A percentile compares a stretch with the other conserved stretches of the same genome.
These are phyloP conservation scores for Alcis repandata DNA, from an alignment of 2,888 invertebrate species.

Conservation along the genomic window DNA sequence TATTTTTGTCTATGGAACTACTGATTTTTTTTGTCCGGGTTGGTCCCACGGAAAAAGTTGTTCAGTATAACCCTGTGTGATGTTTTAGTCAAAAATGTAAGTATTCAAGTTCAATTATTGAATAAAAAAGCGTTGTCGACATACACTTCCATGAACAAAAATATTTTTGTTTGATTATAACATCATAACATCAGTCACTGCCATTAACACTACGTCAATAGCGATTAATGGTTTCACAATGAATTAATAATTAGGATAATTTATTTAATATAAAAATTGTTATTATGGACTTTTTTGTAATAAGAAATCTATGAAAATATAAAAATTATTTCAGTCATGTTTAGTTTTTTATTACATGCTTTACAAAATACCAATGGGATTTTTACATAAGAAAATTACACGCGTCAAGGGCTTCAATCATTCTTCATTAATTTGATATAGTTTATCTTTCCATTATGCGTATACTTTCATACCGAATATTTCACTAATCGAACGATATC, in stretches of 20 bases:
- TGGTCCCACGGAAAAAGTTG: too few relatives aligned
- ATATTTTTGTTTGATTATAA: conserved; percentile 31
- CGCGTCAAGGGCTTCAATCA: conserved; percentile 1
- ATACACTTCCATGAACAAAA: conserved; percentile 13
- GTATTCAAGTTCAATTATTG: not conserved
- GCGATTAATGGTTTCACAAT: conserved; percentile 34
- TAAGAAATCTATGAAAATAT: conserved; percentile 53
- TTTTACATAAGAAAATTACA: conserved; percentile 11
- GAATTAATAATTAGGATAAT: conserved; percentile 44
- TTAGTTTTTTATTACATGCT: conserved; percentile 40
- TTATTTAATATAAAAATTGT: conserved; percentile 43
- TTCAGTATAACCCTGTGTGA: too few relatives aligned
- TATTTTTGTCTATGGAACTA: too few relatives aligned
- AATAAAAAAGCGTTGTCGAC: not conserved
- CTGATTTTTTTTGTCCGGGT: too few relatives aligned
- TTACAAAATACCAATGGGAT: conserved; percentile 14
- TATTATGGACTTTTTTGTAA: conserved; percentile 45
- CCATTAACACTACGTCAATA: conserved; percentile 47
- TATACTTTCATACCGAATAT: too few relatives aligned
- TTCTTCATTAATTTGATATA: not conserved
- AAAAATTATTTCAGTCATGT: conserved; percentile 50
- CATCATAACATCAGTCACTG: conserved; percentile 55
- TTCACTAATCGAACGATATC: too few relatives aligned
- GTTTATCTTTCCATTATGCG: too few relatives aligned
- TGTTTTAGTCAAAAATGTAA: not conserved